Evolutionary conservation across 1,140 invertebrate genomes (phyloP).

Genomic region (Gryllus bimaculatus): DNA sequence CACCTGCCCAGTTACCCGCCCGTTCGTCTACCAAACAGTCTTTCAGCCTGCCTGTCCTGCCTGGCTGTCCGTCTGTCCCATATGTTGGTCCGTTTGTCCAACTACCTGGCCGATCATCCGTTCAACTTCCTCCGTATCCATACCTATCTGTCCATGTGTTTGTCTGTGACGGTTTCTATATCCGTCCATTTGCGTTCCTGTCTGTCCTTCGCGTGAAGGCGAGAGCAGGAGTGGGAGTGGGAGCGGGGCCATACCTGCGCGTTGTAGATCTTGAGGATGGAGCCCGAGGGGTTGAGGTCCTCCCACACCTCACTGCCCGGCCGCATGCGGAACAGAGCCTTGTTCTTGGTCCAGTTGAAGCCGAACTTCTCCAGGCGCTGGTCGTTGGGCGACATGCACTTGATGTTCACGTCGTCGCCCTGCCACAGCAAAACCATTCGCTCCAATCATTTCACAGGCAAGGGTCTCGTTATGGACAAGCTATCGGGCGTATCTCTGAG

Average conservation of each 20-base stretch:
- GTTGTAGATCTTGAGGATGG: slow-evolving; percentile 64
- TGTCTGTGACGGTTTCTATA: too few relatives aligned
- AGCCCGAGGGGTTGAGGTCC: slow-evolving; percentile 65
- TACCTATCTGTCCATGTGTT: background rate
- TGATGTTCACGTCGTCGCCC: slow-evolving; percentile 55
- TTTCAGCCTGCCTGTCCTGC: too few relatives aligned
- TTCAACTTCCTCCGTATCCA: background rate
- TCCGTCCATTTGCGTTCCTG: too few relatives aligned
- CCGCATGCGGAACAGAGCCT: slow-evolving; percentile 54
- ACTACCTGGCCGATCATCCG: too few relatives aligned
- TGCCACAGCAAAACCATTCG: slow-evolving; percentile 28
- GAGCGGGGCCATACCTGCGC: slow-evolving; percentile 46
- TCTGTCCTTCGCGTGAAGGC: too few relatives aligned
- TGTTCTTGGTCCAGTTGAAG: slow-evolving; percentile 70
- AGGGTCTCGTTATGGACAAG: too few relatives aligned
- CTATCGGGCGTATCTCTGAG: too few relatives aligned
- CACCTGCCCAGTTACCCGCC: too few relatives aligned
- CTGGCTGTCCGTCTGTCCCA: too few relatives aligned
- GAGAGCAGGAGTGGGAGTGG: background rate
- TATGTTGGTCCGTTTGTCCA: too few relatives aligned
- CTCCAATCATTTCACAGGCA: too few relatives aligned
- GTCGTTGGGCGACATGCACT: slow-evolving; percentile 50
- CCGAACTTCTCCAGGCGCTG: slow-evolving; percentile 52
- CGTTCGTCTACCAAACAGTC: too few relatives aligned
- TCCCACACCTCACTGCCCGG: slow-evolving; percentile 66